Percentiles rank a stretch among this genome's conserved stretches.
Evolutionary conservation across 2,113 vertebrate species (phyloP).

Genomic region (Amphilophus citrinellus): DNA sequence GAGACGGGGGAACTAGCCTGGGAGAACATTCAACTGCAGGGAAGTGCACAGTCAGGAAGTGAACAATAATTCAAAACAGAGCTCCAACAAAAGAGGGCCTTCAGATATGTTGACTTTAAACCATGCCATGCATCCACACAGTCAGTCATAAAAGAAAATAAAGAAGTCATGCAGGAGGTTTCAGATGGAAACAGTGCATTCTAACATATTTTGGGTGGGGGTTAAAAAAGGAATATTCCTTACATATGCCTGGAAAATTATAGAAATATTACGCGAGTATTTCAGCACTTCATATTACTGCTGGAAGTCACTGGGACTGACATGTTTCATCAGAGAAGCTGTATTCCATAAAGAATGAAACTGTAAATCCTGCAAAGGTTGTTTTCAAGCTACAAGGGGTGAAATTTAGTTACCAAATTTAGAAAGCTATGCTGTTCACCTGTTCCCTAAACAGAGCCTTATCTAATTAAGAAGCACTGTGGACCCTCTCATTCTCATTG

Average conservation of each 20-base stretch:
- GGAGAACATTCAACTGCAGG: constrained; percentile 56
- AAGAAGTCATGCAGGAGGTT: constrained; percentile 3
- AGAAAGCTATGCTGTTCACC: neutral
- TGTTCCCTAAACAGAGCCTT: neutral
- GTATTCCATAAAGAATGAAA: neutral
- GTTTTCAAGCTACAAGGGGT: neutral
- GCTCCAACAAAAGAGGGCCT: constrained; percentile 51
- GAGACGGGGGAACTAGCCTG: constrained; percentile 34
- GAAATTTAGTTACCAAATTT: neutral
- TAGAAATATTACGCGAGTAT: neutral
- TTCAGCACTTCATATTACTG: neutral
- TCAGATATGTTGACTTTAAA: constrained; percentile 54
- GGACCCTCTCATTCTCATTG: neutral
- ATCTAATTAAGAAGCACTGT: neutral
- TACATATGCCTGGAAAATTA: neutral
- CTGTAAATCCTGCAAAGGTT: neutral
- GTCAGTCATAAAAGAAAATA: constrained; percentile 2
- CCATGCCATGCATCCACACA: constrained; percentile 34
- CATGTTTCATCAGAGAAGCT: neutral
- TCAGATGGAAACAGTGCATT: constrained; percentile 4
- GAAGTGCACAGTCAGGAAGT: constrained; percentile 71
- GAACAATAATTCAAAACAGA: constrained; percentile 80
- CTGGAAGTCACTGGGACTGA: constrained; percentile 2
- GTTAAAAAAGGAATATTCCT: neutral
- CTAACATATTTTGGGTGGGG: neutral